Percentiles rank a stretch among this genome's conserved stretches.
phyloP scores from a whole-genome alignment of 2,888 invertebrate species.

The Oegoconia quadripuncta region DNA sequence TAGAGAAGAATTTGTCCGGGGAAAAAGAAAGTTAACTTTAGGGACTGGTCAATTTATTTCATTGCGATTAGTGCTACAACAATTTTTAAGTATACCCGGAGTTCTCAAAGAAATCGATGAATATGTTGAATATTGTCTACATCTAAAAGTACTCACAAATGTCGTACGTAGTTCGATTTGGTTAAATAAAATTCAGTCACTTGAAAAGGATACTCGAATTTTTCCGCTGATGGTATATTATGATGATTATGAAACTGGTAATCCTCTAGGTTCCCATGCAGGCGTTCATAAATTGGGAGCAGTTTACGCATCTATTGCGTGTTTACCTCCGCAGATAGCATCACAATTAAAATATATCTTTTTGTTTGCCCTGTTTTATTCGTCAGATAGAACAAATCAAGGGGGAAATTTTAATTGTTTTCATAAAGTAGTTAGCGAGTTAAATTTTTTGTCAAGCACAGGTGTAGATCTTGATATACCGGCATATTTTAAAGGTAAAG shows the following conservation, averaged over 20 bases:
- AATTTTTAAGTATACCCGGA: neutral
- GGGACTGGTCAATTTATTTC: neutral
- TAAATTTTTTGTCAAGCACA: conserved; percentile 9
- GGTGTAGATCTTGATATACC: conserved; percentile 6
- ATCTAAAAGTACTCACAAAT: conserved; percentile 1
- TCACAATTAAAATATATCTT: conserved; percentile 18
- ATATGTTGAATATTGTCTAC: conserved; percentile 1
- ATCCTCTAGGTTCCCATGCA: conserved; percentile 16
- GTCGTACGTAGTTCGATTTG: neutral
- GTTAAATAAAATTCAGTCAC: neutral
- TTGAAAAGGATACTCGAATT: neutral
- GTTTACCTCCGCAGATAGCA: conserved; percentile 13
- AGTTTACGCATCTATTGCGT: conserved; percentile 19
- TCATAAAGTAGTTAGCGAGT: conserved; percentile 13
- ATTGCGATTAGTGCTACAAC: neutral
- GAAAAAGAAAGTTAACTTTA: neutral
- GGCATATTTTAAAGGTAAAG: conserved; percentile 5
- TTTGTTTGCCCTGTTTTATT: conserved; percentile 13
- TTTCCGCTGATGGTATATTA: conserved; percentile 17
- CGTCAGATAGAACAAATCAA: conserved; percentile 11
- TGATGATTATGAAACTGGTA: conserved; percentile 19
- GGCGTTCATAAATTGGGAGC: conserved; percentile 21
- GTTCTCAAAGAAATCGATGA: conserved; percentile 3
- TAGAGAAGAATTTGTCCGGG: neutral
- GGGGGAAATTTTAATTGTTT: conserved; percentile 20